phyloP scores from a whole-genome alignment of 2,888 invertebrate genomes.

The Drosophila colorata region DNA sequence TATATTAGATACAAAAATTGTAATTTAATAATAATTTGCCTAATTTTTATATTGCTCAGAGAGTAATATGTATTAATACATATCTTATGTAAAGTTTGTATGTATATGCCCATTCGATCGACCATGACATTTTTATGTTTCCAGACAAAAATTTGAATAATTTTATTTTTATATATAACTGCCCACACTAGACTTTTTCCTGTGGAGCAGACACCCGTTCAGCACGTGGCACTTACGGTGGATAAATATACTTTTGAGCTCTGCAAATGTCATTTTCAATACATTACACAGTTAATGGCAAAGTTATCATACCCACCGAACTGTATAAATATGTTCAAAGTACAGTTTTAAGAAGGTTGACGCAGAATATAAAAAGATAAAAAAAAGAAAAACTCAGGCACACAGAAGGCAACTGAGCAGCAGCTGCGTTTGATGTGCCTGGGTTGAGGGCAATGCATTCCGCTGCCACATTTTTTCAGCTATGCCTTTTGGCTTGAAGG shows the following conservation, averaged over 20 bases:
- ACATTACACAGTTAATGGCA: not conserved
- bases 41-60: no score
- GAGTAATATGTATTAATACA: no score
- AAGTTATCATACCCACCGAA: not conserved
- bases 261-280: not conserved
- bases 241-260: not conserved
- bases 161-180: no score
- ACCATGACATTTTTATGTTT: no score
- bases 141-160: no score
- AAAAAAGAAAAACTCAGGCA: constrained; percentile 1
- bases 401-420: constrained; percentile 36
- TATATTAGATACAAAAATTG: no score
- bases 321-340: constrained; percentile 13
- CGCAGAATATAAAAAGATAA: constrained; percentile 2
- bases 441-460: constrained; percentile 40
- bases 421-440: constrained; percentile 68
- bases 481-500: constrained; percentile 35
- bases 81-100: no score
- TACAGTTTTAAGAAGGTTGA: constrained; percentile 27
- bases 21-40: no score
- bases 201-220: no score
- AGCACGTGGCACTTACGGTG: no score
- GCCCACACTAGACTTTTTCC: no score
- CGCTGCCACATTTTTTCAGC: constrained; percentile 41
- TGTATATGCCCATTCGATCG: no score